Evolutionary conservation across 2,797 vertebrate species (phyloP), one percentile per base, ranked within the genome.

Genomic region (Eutrigla gurnardus): DNA sequence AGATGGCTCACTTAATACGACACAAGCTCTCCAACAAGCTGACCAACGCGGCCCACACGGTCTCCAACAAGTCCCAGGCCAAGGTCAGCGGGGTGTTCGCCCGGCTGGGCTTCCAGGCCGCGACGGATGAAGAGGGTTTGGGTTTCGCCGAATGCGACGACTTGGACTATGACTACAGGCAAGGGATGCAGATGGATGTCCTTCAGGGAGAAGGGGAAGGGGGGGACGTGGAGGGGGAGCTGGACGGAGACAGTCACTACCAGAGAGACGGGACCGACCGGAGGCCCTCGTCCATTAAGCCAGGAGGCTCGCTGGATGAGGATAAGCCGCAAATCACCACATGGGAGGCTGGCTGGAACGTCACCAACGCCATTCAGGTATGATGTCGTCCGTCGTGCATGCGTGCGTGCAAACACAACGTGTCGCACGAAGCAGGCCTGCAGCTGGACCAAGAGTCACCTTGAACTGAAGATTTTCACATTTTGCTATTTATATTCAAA

Each of bases 321-420:
- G 96, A 95, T 12, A 99, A 96, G 46, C 97, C 96, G 62, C 96
- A 94, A 85, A 98, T 99, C 91, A 99, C 97, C 0, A 90, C 97
- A 12, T 99, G 97, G 97, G 97, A 99, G 70, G 97, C 97, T 11
- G 97, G 97, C 47, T 99, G 97, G 97, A 99, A 99, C 75, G 97
- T 99, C 89, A 99, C 97, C 92, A 99, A 99, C 40, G 97, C 97
- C 55, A 98, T 98, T 85, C 97, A 98, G 97, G 97, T 99, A 94
- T 5, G n/a, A 39, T 45, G 6, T 10, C 37, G 25, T 0, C 45
- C 8, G 13, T 2, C 4, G 0, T 18, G 17, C 33, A 42, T 62
- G 54, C 11, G 39, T 52, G 62, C 40, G 47, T 43, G 63, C 7
- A 25, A 5, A 60, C 42, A 43, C 2, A n/a, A 4, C 42, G 25